Evolutionary conservation across 1,140 invertebrate genomes (phyloP).

Genomic region (Acyrthosiphon pisum): DNA sequence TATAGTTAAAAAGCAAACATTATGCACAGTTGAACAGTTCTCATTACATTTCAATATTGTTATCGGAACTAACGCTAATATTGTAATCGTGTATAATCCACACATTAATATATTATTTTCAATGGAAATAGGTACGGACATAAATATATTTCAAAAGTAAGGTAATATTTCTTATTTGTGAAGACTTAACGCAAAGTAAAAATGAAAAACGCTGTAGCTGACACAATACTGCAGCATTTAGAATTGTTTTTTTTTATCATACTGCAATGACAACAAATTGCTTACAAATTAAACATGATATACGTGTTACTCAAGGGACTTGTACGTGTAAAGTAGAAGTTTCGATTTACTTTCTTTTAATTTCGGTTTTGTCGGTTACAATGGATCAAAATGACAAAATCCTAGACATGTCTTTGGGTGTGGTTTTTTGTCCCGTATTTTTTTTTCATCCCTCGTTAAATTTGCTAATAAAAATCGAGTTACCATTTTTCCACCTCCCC

Average conservation of each 20-base stretch:
- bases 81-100: not conserved
- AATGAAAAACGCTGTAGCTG: not conserved
- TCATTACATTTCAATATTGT: not conserved
- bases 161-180: not conserved
- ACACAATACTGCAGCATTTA: not conserved
- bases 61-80: not conserved
- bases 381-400: conserved; percentile 22
- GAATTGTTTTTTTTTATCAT: conserved; percentile 2
- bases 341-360: not conserved
- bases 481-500: conserved; percentile 41
- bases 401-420: not conserved
- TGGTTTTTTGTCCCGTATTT: conserved; percentile 22
- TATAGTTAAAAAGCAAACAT: not conserved
- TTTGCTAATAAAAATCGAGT: conserved; percentile 49
- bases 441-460: conserved; percentile 46
- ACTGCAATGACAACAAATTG: not conserved
- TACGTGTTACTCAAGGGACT: not conserved
- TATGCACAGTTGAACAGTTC: not conserved
- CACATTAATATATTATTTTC: not conserved
- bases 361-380: not conserved
- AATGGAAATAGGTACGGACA: not conserved
- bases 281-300: conserved; percentile 2
- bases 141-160: not conserved
- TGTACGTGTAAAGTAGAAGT: not conserved
- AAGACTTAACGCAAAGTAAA: not conserved